A percentile compares a stretch with the other conserved stretches of the same genome.
phyloP scores from a whole-genome alignment of 2,113 vertebrate genomes.

The Corydoras maculifer region DNA sequence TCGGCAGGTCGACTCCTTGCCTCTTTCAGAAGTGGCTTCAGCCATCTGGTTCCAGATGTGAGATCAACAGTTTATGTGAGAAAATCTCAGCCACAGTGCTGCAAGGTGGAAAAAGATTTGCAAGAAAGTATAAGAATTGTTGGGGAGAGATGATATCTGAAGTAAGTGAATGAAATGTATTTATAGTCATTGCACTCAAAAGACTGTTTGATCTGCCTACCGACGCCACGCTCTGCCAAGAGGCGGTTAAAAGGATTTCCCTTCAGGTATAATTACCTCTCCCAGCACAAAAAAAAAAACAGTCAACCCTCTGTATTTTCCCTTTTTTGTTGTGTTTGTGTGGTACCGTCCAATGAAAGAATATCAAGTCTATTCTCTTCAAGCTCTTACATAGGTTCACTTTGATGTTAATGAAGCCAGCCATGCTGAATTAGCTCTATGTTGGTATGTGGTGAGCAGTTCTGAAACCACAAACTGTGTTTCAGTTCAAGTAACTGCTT shows the following conservation, averaged over 20 bases:
- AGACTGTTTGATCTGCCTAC: slow-evolving; percentile 63
- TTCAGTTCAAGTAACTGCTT: neutral
- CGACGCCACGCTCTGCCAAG: slow-evolving; percentile 59
- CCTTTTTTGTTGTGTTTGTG: slow-evolving; percentile 51
- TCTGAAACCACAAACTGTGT: neutral
- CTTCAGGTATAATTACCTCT: slow-evolving; percentile 69
- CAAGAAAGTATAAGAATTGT: slow-evolving; percentile 7
- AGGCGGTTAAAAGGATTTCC: slow-evolving; percentile 69
- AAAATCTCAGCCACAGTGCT: slow-evolving; percentile 49
- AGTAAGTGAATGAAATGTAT: slow-evolving; percentile 67
- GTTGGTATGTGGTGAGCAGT: slow-evolving; percentile 8
- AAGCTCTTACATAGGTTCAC: slow-evolving; percentile 65
- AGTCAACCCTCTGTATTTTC: slow-evolving; percentile 44
- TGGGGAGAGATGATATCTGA: slow-evolving; percentile 46
- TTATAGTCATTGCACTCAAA: slow-evolving; percentile 62
- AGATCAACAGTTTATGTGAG: slow-evolving; percentile 74
- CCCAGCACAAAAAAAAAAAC: slow-evolving; percentile 33
- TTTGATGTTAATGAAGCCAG: slow-evolving; percentile 56
- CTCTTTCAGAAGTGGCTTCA: slow-evolving; percentile 70
- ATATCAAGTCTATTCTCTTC: slow-evolving; percentile 40
- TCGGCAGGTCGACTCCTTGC: slow-evolving; percentile 73
- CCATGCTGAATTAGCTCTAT: no score
- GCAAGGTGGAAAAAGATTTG: slow-evolving; percentile 34
- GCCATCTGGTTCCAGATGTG: slow-evolving; percentile 71
- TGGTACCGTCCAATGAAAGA: slow-evolving; percentile 37